phyloP scores from a whole-genome alignment of 2,113 vertebrate genomes.

The Pycnonotus jocosus region DNA sequence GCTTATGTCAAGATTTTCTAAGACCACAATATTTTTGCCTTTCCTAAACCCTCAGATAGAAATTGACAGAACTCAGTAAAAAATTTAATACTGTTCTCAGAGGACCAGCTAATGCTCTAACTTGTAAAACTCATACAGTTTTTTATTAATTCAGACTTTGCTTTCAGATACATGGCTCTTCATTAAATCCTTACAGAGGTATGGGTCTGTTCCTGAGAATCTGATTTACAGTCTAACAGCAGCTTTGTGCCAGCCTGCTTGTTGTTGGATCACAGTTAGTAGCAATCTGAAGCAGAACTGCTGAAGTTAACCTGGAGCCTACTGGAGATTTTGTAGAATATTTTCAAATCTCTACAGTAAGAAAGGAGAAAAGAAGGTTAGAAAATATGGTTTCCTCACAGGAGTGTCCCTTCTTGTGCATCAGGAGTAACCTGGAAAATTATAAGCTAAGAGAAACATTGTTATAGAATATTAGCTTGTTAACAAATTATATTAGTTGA shows the following conservation, averaged over 20 bases:
- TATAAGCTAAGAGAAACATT: background rate
- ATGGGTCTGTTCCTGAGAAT: background rate
- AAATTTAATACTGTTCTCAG: background rate
- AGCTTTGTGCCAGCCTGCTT: background rate
- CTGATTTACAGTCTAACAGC: background rate
- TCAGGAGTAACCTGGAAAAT: background rate
- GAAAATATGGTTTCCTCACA: background rate
- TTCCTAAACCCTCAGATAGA: background rate
- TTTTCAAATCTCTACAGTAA: background rate
- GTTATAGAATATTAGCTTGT: background rate
- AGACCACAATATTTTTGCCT: background rate
- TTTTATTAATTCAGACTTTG: background rate
- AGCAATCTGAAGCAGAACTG: background rate
- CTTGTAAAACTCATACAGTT: background rate
- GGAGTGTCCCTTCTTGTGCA: background rate
- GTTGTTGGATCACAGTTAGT: too few species aligned
- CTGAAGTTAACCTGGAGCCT: background rate
- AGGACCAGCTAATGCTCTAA: background rate
- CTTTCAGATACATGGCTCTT: background rate
- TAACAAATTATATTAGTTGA: background rate
- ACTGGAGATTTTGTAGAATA: background rate
- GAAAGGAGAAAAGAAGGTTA: background rate
- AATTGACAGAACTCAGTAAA: background rate
- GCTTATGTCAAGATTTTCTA: background rate
- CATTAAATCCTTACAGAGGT: background rate